phyloP scores from a whole-genome alignment of 2,888 invertebrate species.

The Leucophenga montana region DNA sequence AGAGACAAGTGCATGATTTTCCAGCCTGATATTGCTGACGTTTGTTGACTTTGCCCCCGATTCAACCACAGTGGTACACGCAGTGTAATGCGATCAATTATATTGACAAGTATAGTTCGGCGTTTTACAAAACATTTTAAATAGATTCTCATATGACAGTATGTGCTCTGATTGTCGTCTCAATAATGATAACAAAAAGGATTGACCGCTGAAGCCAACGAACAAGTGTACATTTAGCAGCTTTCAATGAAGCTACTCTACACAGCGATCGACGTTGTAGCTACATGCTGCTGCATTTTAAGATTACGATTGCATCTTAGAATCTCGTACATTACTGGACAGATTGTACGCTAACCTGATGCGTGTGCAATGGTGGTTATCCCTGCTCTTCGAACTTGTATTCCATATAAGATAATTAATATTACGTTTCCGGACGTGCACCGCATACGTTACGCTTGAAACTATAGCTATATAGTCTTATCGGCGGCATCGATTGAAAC shows the following conservation, averaged over 20 bases:
- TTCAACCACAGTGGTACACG: too few species aligned
- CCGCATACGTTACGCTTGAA: conserved; percentile 70
- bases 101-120: too few species aligned
- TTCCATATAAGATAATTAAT: conserved; percentile 75
- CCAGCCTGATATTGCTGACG: too few species aligned
- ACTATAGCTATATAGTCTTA: conserved; percentile 75
- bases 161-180: too few species aligned
- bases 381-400: conserved; percentile 73
- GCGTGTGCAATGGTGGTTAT: conserved; percentile 55
- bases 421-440: conserved; percentile 63
- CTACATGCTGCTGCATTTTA: conserved; percentile 58
- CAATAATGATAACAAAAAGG: too few species aligned
- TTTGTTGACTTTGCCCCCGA: too few species aligned
- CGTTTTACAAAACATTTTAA: too few species aligned
- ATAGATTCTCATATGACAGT: too few species aligned
- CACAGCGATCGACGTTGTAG: conserved; percentile 65
- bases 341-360: conserved; percentile 63
- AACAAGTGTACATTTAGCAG: conserved; percentile 56
- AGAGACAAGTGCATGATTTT: too few species aligned
- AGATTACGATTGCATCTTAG: conserved; percentile 55
- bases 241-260: conserved; percentile 72
- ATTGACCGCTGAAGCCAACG: conserved; percentile 53
- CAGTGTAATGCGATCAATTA: too few species aligned
- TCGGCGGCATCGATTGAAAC: conserved; percentile 48
- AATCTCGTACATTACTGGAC: conserved; percentile 45